phyloP scores from a whole-genome alignment of 2,113 vertebrate genomes.

The Pteruthius melanotis region DNA sequence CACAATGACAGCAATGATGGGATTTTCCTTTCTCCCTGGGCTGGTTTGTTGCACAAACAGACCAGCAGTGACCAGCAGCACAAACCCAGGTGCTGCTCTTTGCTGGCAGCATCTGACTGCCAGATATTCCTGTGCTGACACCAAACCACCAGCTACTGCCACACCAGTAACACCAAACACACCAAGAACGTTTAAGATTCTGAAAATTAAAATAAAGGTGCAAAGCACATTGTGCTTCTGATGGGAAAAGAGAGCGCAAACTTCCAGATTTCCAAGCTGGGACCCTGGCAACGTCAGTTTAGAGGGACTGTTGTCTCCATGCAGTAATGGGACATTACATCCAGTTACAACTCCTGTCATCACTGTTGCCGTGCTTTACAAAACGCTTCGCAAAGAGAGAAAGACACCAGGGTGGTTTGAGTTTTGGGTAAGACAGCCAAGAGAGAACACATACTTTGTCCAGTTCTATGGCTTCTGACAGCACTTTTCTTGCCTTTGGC shows the following conservation, averaged over 20 bases:
- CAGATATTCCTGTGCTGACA: not conserved
- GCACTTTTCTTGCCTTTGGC: constrained; percentile 89
- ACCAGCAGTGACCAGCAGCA: not conserved
- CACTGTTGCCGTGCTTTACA: constrained; percentile 63
- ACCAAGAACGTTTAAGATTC: fast-evolving
- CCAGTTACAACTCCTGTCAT: constrained; percentile 69
- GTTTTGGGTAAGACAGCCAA: not conserved
- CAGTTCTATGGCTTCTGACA: constrained; percentile 91
- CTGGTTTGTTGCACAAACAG: not conserved
- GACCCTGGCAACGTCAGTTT: constrained; percentile 77
- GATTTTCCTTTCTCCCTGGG: not conserved
- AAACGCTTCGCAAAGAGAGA: not conserved
- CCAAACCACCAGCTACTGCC: fast-evolving
- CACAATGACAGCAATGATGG: not conserved
- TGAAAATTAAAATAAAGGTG: not conserved
- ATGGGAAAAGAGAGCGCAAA: not conserved
- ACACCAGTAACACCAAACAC: fast-evolving
- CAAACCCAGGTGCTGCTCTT: not conserved
- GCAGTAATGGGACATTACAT: constrained; percentile 40
- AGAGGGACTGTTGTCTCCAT: constrained; percentile 84
- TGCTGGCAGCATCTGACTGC: not conserved
- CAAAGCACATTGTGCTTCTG: not conserved
- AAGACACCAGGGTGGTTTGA: not conserved
- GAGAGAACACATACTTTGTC: constrained; percentile 84
- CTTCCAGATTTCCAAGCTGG: not conserved